Conservation (phyloP, 2,888 invertebrate species). For the Pandemis corylana region DNA sequence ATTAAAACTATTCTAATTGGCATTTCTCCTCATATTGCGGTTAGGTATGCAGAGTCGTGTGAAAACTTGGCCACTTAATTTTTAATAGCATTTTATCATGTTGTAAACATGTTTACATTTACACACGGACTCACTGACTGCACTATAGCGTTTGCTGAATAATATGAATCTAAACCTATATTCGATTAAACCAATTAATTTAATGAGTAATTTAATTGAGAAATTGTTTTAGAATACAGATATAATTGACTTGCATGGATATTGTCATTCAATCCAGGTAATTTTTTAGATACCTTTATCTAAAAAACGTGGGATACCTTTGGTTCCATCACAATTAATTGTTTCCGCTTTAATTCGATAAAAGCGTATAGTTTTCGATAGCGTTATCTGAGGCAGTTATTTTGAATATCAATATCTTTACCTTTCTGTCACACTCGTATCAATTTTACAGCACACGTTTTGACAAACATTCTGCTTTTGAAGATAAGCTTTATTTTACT, state of each 20-base stretch:
- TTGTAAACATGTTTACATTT: too few relatives aligned
- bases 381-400: not conserved
- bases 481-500: not conserved
- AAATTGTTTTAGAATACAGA: not conserved
- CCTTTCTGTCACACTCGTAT: not conserved
- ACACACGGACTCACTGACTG: too few relatives aligned
- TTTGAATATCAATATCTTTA: constrained; percentile 1
- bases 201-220: too few relatives aligned
- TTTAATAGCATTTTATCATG: too few relatives aligned
- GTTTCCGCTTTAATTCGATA: constrained; percentile 30
- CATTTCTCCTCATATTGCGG: too few relatives aligned
- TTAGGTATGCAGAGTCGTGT: too few relatives aligned
- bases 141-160: too few relatives aligned
- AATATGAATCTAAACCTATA: too few relatives aligned
- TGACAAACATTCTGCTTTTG: not conserved
- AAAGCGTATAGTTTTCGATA: constrained; percentile 10
- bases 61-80: too few relatives aligned
- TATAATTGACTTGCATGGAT: not conserved
- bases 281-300: constrained; percentile 15
- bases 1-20: too few relatives aligned
- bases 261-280: constrained; percentile 32
- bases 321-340: constrained; percentile 27
- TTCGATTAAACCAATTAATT: too few relatives aligned
- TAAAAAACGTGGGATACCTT: constrained; percentile 5
- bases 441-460: not conserved